Conservation (phyloP, 2,888 invertebrate species). For the Tolmerus cingulatus region DNA sequence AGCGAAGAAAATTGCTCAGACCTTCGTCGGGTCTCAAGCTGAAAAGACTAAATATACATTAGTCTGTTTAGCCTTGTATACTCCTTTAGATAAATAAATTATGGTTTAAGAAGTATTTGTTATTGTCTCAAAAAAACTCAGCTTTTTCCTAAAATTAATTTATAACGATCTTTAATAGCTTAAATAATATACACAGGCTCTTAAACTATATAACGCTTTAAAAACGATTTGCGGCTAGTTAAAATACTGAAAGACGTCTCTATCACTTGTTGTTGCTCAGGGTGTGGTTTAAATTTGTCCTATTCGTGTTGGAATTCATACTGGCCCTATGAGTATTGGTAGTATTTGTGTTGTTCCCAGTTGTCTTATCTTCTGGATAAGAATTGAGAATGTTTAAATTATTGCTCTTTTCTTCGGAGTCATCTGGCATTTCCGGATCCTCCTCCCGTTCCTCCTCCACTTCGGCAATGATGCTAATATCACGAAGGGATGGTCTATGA, state of each 20-base stretch:
- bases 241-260: conserved; percentile 3
- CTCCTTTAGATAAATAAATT: neutral
- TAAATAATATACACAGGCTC: neutral
- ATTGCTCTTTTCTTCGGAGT: conserved; percentile 57
- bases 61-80: conserved; percentile 31
- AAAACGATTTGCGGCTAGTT: neutral
- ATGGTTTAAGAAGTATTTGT: neutral
- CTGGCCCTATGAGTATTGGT: conserved; percentile 56
- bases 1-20: conserved; percentile 72
- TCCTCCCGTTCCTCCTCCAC: conserved; percentile 76
- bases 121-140: neutral
- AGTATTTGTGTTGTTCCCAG: conserved; percentile 59
- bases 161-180: neutral
- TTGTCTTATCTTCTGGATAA: conserved; percentile 56
- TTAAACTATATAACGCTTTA: conserved; percentile 1
- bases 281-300: conserved; percentile 53
- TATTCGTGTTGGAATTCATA: conserved; percentile 57
- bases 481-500: conserved; percentile 83
- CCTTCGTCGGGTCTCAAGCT: conserved; percentile 65
- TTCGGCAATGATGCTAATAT: conserved; percentile 87
- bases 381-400: conserved; percentile 57
- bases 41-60: conserved; percentile 62
- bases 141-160: neutral
- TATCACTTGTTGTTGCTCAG: conserved; percentile 51
- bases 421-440: conserved; percentile 61